These are phyloP conservation scores for Nycticebus coucang DNA, from an alignment of 2,113 vertebrate genomes.

Conservation along the genomic window DNA sequence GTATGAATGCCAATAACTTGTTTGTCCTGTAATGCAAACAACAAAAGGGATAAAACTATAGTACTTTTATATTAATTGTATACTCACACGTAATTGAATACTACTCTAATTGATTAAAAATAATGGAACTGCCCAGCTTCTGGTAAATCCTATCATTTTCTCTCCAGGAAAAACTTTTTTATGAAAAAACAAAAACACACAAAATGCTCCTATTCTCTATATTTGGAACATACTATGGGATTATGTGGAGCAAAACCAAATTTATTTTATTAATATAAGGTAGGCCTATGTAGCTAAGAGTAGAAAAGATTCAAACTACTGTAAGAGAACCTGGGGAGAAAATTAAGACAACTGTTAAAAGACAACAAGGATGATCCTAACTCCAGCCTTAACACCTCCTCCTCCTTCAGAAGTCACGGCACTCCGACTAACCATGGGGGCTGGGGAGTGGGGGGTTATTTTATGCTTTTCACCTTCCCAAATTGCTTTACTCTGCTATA, in stretches of 20 bases:
- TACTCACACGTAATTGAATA: neutral
- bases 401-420: neutral
- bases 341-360: neutral
- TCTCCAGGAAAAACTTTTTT: neutral
- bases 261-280: constrained; percentile 20
- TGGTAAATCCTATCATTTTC: constrained; percentile 11
- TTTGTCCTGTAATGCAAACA: constrained; percentile 91
- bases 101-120: constrained; percentile 20
- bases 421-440: neutral
- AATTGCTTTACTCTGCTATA: neutral
- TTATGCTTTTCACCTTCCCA: neutral
- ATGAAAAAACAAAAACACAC: neutral
- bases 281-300: neutral
- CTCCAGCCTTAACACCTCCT: neutral
- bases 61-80: constrained; percentile 27
- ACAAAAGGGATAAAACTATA: neutral
- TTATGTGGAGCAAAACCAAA: constrained; percentile 15
- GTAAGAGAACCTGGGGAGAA: neutral
- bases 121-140: neutral
- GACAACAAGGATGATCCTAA: neutral
- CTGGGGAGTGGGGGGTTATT: neutral
- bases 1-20: constrained; percentile 89
- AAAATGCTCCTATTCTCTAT: neutral
- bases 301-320: constrained; percentile 12
- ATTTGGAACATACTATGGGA: neutral